A percentile compares a stretch with the other conserved stretches of the same genome.
These are phyloP conservation scores for Crocodylus rhombifer DNA, from an alignment of 2,797 vertebrate species.

Conservation along the genomic window DNA sequence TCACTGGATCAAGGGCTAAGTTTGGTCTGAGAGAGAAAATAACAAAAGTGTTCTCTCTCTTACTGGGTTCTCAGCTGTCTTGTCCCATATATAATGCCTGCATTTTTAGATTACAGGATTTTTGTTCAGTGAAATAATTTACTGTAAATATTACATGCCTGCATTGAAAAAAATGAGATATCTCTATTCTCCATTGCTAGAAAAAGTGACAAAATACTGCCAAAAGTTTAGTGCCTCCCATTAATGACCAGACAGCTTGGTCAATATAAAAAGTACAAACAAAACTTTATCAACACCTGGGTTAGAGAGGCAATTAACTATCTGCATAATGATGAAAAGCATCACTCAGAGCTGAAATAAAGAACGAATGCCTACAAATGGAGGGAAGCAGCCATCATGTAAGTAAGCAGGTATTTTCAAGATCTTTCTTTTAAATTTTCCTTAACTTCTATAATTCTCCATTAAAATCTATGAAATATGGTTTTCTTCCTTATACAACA, in stretches of 20 bases:
- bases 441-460: not conserved
- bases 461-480: not conserved
- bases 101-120: not conserved
- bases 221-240: not conserved
- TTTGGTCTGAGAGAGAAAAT: not conserved
- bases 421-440: not conserved
- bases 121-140: not conserved
- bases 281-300: not conserved
- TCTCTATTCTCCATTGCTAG: not conserved
- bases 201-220: not conserved
- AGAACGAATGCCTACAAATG: not conserved
- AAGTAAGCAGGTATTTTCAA: not conserved
- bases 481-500: not conserved
- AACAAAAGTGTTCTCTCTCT: not conserved
- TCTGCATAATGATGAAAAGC: not conserved
- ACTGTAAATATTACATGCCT: not conserved
- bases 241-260: not conserved
- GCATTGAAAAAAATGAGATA: not conserved
- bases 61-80: not conserved
- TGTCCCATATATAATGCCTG: not conserved
- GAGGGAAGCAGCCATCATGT: not conserved
- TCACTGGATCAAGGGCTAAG: not conserved
- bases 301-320: not conserved
- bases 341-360: not conserved
- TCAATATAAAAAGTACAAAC: not conserved